A percentile compares a stretch with the other conserved stretches of the same genome.
These are phyloP conservation scores for Cryptophagus acutangulus DNA, from an alignment of 2,888 invertebrate genomes.

Conservation along the genomic window DNA sequence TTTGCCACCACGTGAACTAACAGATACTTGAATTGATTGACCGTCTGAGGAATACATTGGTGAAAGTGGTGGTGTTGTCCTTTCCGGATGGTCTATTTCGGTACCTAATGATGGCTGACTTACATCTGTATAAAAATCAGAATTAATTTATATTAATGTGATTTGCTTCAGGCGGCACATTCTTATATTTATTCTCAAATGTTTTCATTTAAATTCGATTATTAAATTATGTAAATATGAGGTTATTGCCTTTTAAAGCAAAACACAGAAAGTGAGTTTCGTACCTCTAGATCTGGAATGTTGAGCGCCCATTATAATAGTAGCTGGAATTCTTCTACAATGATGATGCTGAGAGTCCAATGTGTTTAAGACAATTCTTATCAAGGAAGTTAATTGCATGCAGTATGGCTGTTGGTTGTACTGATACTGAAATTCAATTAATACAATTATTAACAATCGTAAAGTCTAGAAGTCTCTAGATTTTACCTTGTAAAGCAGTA, in stretches of 20 bases:
- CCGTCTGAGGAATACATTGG: conserved; percentile 59
- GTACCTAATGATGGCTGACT: conserved; percentile 73
- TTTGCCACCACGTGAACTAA: conserved; percentile 45
- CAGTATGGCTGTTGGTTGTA: conserved; percentile 68
- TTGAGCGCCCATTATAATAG: conserved; percentile 69
- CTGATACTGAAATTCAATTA: conserved; percentile 57
- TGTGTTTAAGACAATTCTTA: conserved; percentile 87
- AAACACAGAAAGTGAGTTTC: conserved; percentile 25
- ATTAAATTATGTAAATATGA: conserved; percentile 5
- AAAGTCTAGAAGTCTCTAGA: not conserved
- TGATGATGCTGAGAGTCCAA: conserved; percentile 88
- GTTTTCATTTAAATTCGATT: no score
- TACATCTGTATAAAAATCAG: conserved; percentile 52
- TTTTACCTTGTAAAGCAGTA: conserved; percentile 88
- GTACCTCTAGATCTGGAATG: conserved; percentile 62
- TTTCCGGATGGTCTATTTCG: conserved; percentile 56
- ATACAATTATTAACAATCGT: conserved; percentile 2
- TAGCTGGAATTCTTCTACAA: conserved; percentile 79
- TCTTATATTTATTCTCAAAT: no score
- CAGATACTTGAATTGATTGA: conserved; percentile 48
- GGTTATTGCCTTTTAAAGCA: not conserved
- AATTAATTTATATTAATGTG: no score
- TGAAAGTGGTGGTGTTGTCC: conserved; percentile 57
- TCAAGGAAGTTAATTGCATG: conserved; percentile 70
- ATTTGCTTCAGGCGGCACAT: no score